Base-by-base conservation (phyloP, 2,888 invertebrate species). In the Cinara cedri region DNA sequence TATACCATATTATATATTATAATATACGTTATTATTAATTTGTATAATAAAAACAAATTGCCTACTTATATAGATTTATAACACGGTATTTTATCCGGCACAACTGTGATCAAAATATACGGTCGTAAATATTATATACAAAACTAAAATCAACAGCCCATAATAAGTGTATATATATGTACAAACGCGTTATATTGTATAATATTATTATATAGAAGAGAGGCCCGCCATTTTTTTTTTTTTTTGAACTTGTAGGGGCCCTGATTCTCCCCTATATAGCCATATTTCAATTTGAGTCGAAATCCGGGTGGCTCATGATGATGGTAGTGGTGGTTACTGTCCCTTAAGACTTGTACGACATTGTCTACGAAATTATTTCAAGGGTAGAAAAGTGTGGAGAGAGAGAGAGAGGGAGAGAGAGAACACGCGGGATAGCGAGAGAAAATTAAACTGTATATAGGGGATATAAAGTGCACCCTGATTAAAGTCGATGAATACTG, bases 331-430 rank as follows among this genome's bases (percentile, higher is more conserved):
- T 26, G 76, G 76, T 76, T 55, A 76, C 76, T 46, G 66, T 76
- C 76, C 76, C 76, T 66, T 46, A 55, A 76, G 76, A 76, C 66
- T 66, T 68, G 76, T 76, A 14, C 66, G 66, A 76, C 76, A 76
- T 76, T 76, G 76, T 68, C 76, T 76, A 68, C 76, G 55, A 57
- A 66, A 68, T 76, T 76, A 66, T 76, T 76, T 76, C 57, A 54
- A 68, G 66, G 76, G 76, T 76, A 76, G 76, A 76, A 76, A 76
- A 76, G 76, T 76, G 66, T 46, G 46, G 66, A 76, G 34, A 34
- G 34, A 34, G 34, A 34, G 34, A 34, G 6, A 34, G 76, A 66
- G n/a, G 46, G 66, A 76, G 34, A 34, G 34, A 34, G 34, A 34
- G 34, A 34, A n/a, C n/a, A n/a, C n/a, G n/a, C n/a, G n/a, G n/a